These are phyloP conservation scores for Hydropsyche tenuis DNA, from an alignment of 1,140 invertebrate genomes.

Conservation along the genomic window DNA sequence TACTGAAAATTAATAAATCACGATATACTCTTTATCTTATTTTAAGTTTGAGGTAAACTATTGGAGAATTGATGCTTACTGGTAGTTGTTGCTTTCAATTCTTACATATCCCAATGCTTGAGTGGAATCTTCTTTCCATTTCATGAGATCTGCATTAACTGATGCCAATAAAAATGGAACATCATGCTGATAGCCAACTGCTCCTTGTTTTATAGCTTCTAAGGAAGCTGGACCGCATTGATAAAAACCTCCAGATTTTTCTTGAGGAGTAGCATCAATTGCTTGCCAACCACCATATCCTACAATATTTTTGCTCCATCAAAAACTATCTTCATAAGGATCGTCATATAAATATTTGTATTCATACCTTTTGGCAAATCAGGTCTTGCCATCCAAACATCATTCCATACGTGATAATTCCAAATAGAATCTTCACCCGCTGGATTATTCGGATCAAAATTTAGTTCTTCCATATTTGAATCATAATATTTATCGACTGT, in stretches of 20 bases:
- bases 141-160: slow-evolving; percentile 67
- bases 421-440: slow-evolving; percentile 68
- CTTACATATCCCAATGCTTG: slow-evolving; percentile 67
- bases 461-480: slow-evolving; percentile 66
- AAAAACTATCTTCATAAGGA: too few species aligned
- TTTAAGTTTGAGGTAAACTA: too few species aligned
- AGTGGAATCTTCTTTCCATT: slow-evolving; percentile 66
- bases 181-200: slow-evolving; percentile 74
- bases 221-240: slow-evolving; percentile 72
- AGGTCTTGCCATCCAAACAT: slow-evolving; percentile 76
- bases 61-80: too few species aligned
- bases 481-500: slow-evolving; percentile 76
- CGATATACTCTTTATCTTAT: too few species aligned
- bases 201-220: slow-evolving; percentile 74
- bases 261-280: slow-evolving; percentile 77
- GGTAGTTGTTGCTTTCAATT: slow-evolving; percentile 73
- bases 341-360: background rate
- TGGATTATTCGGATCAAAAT: slow-evolving; percentile 64
- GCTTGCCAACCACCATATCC: slow-evolving; percentile 79
- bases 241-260: slow-evolving; percentile 65
- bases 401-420: slow-evolving; percentile 86
- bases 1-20: slow-evolving; percentile 58
- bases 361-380: slow-evolving; percentile 67
- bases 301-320: slow-evolving; percentile 37
- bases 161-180: slow-evolving; percentile 74